These are phyloP conservation scores for Megaceryle maxima DNA, from an alignment of 2,113 vertebrate genomes.

Conservation along the genomic window DNA sequence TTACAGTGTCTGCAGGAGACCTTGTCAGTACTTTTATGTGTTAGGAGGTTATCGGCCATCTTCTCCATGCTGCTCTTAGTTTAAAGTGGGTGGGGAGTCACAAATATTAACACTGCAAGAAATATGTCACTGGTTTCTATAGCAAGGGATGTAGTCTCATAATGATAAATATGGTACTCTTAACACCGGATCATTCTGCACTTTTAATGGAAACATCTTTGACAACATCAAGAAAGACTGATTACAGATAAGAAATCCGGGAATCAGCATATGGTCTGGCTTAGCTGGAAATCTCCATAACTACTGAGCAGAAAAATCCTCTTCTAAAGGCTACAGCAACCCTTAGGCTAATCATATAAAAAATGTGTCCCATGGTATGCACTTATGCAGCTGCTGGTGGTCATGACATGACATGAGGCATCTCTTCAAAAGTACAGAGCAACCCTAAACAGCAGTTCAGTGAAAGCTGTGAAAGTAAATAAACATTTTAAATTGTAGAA, in stretches of 20 bases:
- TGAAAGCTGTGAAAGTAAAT: neutral
- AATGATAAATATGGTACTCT: neutral
- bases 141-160: neutral
- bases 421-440: neutral
- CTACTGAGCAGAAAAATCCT: constrained; percentile 16
- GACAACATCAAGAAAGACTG: neutral
- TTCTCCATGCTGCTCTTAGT: neutral
- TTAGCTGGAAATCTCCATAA: constrained; percentile 35
- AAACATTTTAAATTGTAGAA: neutral
- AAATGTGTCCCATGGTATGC: neutral
- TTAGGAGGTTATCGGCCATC: neutral
- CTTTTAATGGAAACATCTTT: neutral
- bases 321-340: neutral
- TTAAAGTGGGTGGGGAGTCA: neutral
- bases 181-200: neutral
- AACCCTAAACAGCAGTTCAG: neutral
- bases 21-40: neutral
- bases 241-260: constrained; percentile 14
- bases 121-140: neutral
- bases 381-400: neutral
- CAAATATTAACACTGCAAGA: neutral
- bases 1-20: neutral
- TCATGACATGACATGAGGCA: neutral
- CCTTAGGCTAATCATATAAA: neutral
- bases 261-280: constrained; percentile 36